phyloP scores from a whole-genome alignment of 1,140 invertebrate genomes.

The Trichoplusia ni region DNA sequence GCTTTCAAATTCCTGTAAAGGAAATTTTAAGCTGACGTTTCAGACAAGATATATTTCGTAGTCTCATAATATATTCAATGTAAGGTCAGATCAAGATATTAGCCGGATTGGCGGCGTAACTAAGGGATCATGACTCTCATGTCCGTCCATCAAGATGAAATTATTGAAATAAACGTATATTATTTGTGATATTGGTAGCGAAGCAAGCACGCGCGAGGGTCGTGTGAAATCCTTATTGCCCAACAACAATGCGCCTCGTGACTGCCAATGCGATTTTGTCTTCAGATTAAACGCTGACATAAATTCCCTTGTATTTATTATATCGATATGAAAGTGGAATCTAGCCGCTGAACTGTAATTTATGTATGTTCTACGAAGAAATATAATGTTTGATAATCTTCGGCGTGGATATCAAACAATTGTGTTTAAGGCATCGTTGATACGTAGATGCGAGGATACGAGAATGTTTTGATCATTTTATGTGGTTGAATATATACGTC shows the following conservation, averaged over 20 bases:
- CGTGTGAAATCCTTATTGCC: slow-evolving; percentile 68
- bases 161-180: slow-evolving; percentile 57
- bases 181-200: slow-evolving; percentile 58
- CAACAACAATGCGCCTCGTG: slow-evolving; percentile 69
- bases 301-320: slow-evolving; percentile 74
- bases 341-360: slow-evolving; percentile 43
- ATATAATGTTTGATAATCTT: slow-evolving; percentile 41
- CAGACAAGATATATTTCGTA: not conserved
- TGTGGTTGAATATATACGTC: no score
- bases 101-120: slow-evolving; percentile 13
- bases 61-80: slow-evolving; percentile 16
- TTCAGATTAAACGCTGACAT: slow-evolving; percentile 73
- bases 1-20: not conserved
- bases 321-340: slow-evolving; percentile 58
- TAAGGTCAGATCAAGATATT: slow-evolving; percentile 12
- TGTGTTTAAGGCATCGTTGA: not conserved
- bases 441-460: no score
- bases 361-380: slow-evolving; percentile 42
- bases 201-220: slow-evolving; percentile 52
- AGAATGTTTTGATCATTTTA: no score
- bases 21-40: not conserved
- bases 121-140: slow-evolving; percentile 19
- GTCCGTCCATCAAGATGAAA: slow-evolving; percentile 53
- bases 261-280: slow-evolving; percentile 64
- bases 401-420: slow-evolving; percentile 30